Base-by-base conservation (phyloP, 2,888 invertebrate genomes). In the Tenthredo amoena region DNA sequence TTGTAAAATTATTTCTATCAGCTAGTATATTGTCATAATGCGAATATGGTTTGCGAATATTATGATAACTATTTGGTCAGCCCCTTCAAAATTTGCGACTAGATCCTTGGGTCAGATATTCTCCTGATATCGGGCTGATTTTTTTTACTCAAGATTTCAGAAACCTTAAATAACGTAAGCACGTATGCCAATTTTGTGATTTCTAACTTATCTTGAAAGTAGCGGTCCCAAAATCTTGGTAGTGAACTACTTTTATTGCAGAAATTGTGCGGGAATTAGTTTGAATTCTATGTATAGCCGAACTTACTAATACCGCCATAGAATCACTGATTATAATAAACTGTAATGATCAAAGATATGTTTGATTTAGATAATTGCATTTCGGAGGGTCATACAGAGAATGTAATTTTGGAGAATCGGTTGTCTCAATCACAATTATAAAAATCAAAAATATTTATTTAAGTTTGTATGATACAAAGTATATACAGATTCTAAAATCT, bases 401-500 rank as follows among this genome's bases (percentile, higher is more conserved):
- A 74, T 74, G 12, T 74, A 43, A 77, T 77, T 18, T 50, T 6
- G n/a, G n/a, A 50, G 62, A 37, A 81, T 62, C 40, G 31, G 31
- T 34, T 34, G 68, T 34, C 2, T 62, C 26, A 40, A 62, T 40
- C 50, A 71, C 43, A n/a, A 83, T 88, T 91, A 91, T 89, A 92
- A 93, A 93, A 93, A 92, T 93, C 89, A 90, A 93, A 93, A 93
- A 93, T 93, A 92, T 92, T 92, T 92, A 92, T 92, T 90, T 89
- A 88, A 88, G 86, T 87, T 88, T 88, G 50, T 91, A 92, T 91
- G 87, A 87, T 93, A 91, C 92, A 93, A 82, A 43, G 84, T 90
- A 90, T 93, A 89, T 93, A 92, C 92, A 92, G 58, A 71, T 81
- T 86, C 87, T 87, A 87, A 83, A 68, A 87, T 82, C 85, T 74